Percentiles rank a stretch among this genome's conserved stretches.
Evolutionary conservation across 2,888 invertebrate species (phyloP).

Genomic region (Vesta saturnalis): DNA sequence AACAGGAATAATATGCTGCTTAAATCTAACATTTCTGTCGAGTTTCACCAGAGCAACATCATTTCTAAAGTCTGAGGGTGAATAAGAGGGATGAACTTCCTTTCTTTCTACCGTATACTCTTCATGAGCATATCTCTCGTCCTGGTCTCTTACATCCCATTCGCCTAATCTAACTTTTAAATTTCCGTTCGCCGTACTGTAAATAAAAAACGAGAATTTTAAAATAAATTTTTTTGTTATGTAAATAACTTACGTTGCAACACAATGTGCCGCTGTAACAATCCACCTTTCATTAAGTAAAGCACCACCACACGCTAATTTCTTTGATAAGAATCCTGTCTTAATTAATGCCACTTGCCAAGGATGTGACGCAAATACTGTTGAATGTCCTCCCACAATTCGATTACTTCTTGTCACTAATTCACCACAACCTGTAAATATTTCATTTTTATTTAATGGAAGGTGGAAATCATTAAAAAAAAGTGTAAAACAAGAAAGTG

Average conservation of each 20-base stretch:
- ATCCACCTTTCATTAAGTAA: constrained; percentile 91
- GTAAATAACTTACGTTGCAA: constrained; percentile 79
- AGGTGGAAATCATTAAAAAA: background rate
- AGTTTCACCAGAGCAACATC: constrained; percentile 87
- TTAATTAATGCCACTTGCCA: constrained; percentile 96
- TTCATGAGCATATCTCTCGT: constrained; percentile 85
- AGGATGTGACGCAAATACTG: constrained; percentile 91
- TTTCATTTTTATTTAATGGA: background rate
- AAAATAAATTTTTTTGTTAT: background rate
- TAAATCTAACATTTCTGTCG: constrained; percentile 84
- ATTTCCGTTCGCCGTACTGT: constrained; percentile 86
- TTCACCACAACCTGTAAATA: constrained; percentile 87
- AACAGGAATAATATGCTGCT: constrained; percentile 92
- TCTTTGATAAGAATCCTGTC: constrained; percentile 88
- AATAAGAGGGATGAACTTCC: constrained; percentile 91
- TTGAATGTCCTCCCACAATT: constrained; percentile 91
- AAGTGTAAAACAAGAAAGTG: constrained; percentile 13
- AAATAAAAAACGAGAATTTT: constrained; percentile 8
- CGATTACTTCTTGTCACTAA: constrained; percentile 87
- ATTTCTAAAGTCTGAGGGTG: constrained; percentile 90
- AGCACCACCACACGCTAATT: constrained; percentile 92
- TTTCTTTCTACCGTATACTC: constrained; percentile 90
- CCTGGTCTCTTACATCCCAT: constrained; percentile 89
- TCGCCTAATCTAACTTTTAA: constrained; percentile 90
- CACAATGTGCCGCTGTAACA: constrained; percentile 91